A percentile compares a stretch with the other conserved stretches of the same genome.
These are phyloP conservation scores for Lathronympha strigana DNA, from an alignment of 2,888 invertebrate genomes.

Conservation along the genomic window DNA sequence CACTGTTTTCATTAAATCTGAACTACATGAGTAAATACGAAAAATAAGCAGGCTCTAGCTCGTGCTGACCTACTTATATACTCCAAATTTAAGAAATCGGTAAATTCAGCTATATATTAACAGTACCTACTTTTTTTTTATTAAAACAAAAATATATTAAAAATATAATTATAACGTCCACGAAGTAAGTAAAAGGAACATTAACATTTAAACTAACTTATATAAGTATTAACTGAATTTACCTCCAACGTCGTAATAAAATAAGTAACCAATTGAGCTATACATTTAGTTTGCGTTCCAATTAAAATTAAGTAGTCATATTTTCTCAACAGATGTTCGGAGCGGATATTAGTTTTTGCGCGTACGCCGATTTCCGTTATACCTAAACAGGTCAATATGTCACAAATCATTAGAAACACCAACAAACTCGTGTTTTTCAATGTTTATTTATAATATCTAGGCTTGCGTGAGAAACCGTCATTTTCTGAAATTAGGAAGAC, in stretches of 20 bases:
- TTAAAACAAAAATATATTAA: too few relatives aligned
- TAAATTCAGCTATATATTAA: too few relatives aligned
- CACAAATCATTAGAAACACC: conserved; percentile 44
- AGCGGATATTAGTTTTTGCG: conserved; percentile 75
- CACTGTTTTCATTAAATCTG: too few relatives aligned
- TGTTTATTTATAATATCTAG: background rate
- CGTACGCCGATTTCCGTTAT: conserved; percentile 73
- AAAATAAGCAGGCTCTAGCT: too few relatives aligned
- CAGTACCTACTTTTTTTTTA: too few relatives aligned
- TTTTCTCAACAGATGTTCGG: conserved; percentile 60
- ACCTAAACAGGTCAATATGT: conserved; percentile 69
- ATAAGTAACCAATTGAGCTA: background rate
- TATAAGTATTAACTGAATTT: too few relatives aligned
- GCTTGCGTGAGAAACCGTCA: background rate
- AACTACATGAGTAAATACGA: too few relatives aligned
- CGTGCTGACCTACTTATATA: too few relatives aligned
- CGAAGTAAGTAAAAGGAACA: too few relatives aligned
- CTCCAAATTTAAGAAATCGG: too few relatives aligned
- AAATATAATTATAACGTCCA: too few relatives aligned
- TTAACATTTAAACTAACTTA: too few relatives aligned
- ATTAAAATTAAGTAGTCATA: background rate
- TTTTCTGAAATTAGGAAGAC: background rate
- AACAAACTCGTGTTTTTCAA: background rate
- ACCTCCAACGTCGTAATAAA: background rate
- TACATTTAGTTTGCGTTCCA: background rate